phyloP scores from a whole-genome alignment of 2,888 invertebrate genomes.

The Tubulanus polymorphus region DNA sequence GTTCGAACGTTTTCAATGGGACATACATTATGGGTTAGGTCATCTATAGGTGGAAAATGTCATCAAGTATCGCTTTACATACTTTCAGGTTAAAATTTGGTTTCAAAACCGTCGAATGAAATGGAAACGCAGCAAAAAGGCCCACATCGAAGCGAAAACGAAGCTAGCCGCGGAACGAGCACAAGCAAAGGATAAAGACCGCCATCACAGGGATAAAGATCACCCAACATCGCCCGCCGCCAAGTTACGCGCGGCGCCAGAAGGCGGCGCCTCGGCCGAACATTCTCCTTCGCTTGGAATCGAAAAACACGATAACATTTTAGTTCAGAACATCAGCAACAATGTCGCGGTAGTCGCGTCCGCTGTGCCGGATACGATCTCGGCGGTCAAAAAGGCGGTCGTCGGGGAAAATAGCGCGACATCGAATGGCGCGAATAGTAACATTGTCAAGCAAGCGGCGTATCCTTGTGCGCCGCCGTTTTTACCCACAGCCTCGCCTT shows the following conservation, averaged over 20 bases:
- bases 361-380: background rate
- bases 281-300: background rate
- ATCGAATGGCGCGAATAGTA: background rate
- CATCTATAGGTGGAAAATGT: background rate
- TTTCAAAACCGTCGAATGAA: conserved; percentile 99
- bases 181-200: background rate
- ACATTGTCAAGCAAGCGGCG: too few species aligned
- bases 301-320: background rate
- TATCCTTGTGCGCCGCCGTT: too few species aligned
- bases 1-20: too few species aligned
- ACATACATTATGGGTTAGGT: too few species aligned
- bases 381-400: background rate
- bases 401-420: too few species aligned
- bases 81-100: conserved; percentile 87
- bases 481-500: background rate
- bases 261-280: background rate
- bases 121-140: conserved; percentile 96
- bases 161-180: conserved; percentile 4
- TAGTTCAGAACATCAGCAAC: background rate
- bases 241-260: too few species aligned
- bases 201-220: background rate
- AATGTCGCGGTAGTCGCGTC: background rate
- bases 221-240: too few species aligned
- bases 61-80: background rate
- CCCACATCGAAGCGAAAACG: conserved; percentile 61